Evolutionary conservation across 2,797 vertebrate genomes (phyloP), one percentile per base, ranked within the genome.

Genomic region (Silurus lanzhouensis): DNA sequence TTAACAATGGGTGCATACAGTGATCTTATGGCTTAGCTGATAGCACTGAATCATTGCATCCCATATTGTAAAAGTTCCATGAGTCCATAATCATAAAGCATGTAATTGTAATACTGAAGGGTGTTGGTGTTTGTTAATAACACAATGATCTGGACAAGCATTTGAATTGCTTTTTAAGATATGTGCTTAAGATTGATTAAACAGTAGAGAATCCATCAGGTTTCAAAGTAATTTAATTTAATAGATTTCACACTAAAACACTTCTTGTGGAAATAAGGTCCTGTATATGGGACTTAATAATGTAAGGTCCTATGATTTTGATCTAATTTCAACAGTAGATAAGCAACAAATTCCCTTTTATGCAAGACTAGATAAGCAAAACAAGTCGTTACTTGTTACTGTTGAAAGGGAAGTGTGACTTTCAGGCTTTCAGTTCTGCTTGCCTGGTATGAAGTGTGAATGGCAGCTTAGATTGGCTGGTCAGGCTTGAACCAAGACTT

Each of bases 371-470:
- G 70, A 52, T 61, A 74, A 25, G 15, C 58, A 63, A 61, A 44
- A 75, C 58, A 64, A 48, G 38, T 74, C 44, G 7, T 19, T 25
- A 19, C 57, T 83, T 60, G 48, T 83, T 60, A 57, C 20, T 27
- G 10, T 14, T 80, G 60, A 82, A 70, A 83, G 61, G 82, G 70
- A 83, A 83, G 70, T 72, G 38, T 75, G 58, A 52, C 22, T 70
- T 60, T 61, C 14, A 74, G 38, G 68, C 31, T 83, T 83, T 75
- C 58, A 55, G 70, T 83, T 83, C 71, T 13, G 48, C 71, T 64
- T 75, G 38, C 6, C 19, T 75, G 55, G 25, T 67, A 22, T 52
- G 20, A 84, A 60, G 64, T 44, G 75, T 72, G 57, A 85, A 14
- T 58, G 48, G 25, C 27, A 82, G 15, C 27, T 66, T 63, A 61